Base-by-base conservation (phyloP, 1,140 invertebrate species). In the Spodoptera frugiperda region DNA sequence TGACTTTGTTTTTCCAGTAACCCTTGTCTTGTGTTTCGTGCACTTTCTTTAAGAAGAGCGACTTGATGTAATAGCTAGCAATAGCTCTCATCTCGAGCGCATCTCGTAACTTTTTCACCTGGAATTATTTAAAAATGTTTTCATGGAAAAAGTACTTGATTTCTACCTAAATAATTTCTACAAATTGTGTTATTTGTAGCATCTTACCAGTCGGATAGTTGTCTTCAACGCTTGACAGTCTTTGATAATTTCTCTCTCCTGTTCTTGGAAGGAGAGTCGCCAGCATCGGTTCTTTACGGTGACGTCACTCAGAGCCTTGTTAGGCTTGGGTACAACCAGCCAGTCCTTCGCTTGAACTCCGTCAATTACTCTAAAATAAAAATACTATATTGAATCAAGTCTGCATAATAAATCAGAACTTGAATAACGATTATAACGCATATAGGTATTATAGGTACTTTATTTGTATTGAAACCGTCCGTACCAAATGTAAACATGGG, bases 11-110 rank as follows among this genome's bases (percentile, higher is more conserved):
- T 67, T 89, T 86, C 91, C 94, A 95, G 73, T 89, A 92, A 5
- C 80, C 82, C 15, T 89, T 87, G 49, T 90, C 85, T 54, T 77
- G 78, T 3, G 79, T 81, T 33, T 91, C 79, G 74, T 86, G 77
- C 2, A 94, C 81, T 81, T 91, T 89, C 93, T 92, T 94, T 6
- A 95, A 79, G 78, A 95, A 94, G 0, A 95, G 77, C 5, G 95
- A 95, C 80, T 95, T 95, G 33, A 95, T 94, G 78, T 93, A 95
- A 77, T 95, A 95, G 74, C 94, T 95, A 0, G 94, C 93, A 15
- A 95, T 94, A 1, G 78, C 75, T 30, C 87, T 86, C 81, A 95
- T 89, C 14, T 89, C 81, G 1, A 91, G 73, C 0, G 86, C 81
- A 76, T 94, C 94, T 5, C 94, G 86, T 14, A 95, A 72, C 81